Evolutionary conservation across 2,888 invertebrate genomes (phyloP), one percentile per base, ranked within the genome.

Genomic region (Drosophila kokeensis): DNA sequence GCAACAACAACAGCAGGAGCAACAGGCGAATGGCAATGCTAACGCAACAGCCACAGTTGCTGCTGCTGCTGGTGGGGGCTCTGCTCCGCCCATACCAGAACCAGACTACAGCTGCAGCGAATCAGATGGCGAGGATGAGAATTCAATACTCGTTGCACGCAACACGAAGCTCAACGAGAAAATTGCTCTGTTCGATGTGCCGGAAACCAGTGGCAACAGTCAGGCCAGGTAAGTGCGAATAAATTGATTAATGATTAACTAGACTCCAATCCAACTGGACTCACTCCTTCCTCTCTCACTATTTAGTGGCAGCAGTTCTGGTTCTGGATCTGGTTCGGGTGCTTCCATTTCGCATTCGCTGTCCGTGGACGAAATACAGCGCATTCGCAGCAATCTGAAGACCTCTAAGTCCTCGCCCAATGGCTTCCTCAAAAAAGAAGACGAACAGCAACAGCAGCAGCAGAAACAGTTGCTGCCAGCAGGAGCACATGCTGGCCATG

Each of bases 61-160:
- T 48, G 36, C 77, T 85, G 69, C 75, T 76, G 69, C 80, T 75
- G 82, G 75, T 79, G 75, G 79, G 45, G 84, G 90, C 15, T 87
- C 90, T 13, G 95, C 95, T 1, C 96, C 98, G 11, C 96, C 97
- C n/a, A 98, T 98, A 82, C 98, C 98, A 0, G 98, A 98, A 91
- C 98, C 98, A 0, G 98, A 98, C 93, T 98, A 98, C 94, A 97
- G 97, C 92, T 95, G 97, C 93, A 97, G 97, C 76, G 97, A 97
- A 91, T 97, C 97, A 0, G 97, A 97, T 89, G 96, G 95, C 69
- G 96, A 96, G 76, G 95, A 94, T 73, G 94, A 94, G 70, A 93
- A 93, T 68, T 93, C 93, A 1, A 93, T 93, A 70, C 81, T 93
- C 50, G 93, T 93, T 59, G 93, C 93, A 5, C 90, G 93, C 63